Evolutionary conservation across 2,888 invertebrate species (phyloP), one percentile per base, ranked within the genome.

Genomic region (Idaea biselata): DNA sequence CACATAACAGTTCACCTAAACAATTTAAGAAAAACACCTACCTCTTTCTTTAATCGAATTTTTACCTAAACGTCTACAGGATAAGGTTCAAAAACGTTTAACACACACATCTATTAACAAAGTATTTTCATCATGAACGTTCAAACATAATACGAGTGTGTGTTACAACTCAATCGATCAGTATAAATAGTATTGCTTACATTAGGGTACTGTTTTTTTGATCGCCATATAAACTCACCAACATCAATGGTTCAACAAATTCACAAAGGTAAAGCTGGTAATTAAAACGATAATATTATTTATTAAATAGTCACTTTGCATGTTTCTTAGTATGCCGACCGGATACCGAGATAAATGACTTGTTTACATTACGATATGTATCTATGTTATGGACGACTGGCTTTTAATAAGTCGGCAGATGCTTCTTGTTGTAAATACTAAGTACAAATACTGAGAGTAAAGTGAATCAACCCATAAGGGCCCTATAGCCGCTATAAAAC

Each of bases 281-380:
- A 82, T 84, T 81, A 83, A 77, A 74, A 67, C 73, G 62, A 69
- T 25, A 1, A 25, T 71, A 67, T 68, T 73, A 73, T 73, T 71
- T 78, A 73, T 73, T 62, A 71, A 73, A 70, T 64, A 70, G 72
- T 73, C 73, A 68, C 68, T 77, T 77, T 63, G 71, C 83, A 80
- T 80, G 75, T 73, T 83, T 80, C 83, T 86, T 73, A 82, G 81
- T 82, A 81, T 14, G 44, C 79, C 77, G 80, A 82, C 83, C 80
- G 82, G 80, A 82, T 82, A 80, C 78, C 58, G 78, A 77, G 79
- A 84, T 85, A 84, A 85, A 85, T 78, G 79, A 72, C 77, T 73
- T 85, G 85, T 86, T 86, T 83, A 83, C 83, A 84, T 86, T 81
- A 77, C 78, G 77, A 78, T 78, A 70, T 64, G 69, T 73, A 79